Percentiles rank a stretch among this genome's conserved stretches.
Evolutionary conservation across 2,113 vertebrate genomes (phyloP).

Genomic region (Uria aalge): DNA sequence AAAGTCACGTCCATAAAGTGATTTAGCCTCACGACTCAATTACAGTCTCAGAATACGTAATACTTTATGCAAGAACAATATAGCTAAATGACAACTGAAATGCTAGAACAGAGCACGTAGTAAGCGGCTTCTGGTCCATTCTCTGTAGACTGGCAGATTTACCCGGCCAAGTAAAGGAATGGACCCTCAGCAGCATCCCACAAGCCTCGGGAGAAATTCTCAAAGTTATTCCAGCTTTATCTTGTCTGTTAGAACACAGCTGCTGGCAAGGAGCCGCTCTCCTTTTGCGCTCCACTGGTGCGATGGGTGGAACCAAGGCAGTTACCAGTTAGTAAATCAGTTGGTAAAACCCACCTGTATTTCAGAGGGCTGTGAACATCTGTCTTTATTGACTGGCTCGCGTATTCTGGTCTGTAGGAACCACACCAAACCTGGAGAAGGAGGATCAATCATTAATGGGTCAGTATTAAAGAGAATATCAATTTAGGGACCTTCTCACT

Average conservation of each 20-base stretch:
- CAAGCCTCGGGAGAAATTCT: background rate
- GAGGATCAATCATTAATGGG: background rate
- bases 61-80: background rate
- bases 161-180: background rate
- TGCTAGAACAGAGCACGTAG: background rate
- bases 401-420: slow-evolving; percentile 93
- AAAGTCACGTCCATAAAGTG: background rate
- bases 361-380: slow-evolving; percentile 94
- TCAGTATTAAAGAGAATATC: background rate
- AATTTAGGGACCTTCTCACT: background rate
- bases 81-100: fast-evolving
- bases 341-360: slow-evolving; percentile 82
- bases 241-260: background rate
- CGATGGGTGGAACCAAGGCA: background rate
- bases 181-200: background rate
- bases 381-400: slow-evolving; percentile 93
- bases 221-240: too few species aligned
- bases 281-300: fast-evolving
- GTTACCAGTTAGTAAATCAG: background rate
- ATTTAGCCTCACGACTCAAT: background rate
- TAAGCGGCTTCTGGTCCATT: background rate
- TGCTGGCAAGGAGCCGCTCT: background rate
- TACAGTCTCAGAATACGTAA: background rate
- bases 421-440: slow-evolving; percentile 88
- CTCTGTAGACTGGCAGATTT: fast-evolving